Conservation (phyloP, 2,888 invertebrate species). For the Cephonodes hylas region DNA sequence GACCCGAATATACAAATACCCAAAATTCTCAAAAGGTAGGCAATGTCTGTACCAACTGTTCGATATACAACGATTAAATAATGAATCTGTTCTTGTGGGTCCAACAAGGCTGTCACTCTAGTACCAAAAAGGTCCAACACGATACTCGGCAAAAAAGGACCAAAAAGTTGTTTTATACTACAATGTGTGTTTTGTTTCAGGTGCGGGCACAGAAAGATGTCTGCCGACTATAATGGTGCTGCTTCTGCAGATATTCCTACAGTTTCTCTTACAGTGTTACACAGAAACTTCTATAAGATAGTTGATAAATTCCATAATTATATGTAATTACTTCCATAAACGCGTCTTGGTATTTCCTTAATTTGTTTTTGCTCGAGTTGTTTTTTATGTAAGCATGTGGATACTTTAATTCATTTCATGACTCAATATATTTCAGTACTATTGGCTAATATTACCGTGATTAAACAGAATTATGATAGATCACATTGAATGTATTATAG, state of each 20-base stretch:
- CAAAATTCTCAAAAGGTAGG: no score
- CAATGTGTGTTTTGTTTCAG: constrained; percentile 33
- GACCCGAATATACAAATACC: no score
- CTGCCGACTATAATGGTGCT: constrained; percentile 65
- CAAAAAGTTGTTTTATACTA: not conserved
- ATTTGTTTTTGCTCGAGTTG: not conserved
- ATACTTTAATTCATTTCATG: not conserved
- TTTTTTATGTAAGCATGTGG: not conserved
- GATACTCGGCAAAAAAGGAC: no score
- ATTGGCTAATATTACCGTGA: no score
- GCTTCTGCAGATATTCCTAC: constrained; percentile 57
- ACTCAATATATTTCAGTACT: no score
- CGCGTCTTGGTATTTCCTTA: not conserved
- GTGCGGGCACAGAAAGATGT: constrained; percentile 61
- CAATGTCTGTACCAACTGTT: no score
- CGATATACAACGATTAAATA: no score
- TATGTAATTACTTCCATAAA: not conserved
- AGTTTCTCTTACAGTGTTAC: constrained; percentile 59
- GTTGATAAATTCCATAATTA: constrained; percentile 32
- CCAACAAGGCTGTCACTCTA: no score
- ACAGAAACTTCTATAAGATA: constrained; percentile 69
- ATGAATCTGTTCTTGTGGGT: no score
- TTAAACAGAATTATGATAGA: no score
- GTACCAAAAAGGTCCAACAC: no score
- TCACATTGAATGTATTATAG: no score